Evolutionary conservation across 2,797 vertebrate species (phyloP).

Genomic region (Hafferia zeledoni): DNA sequence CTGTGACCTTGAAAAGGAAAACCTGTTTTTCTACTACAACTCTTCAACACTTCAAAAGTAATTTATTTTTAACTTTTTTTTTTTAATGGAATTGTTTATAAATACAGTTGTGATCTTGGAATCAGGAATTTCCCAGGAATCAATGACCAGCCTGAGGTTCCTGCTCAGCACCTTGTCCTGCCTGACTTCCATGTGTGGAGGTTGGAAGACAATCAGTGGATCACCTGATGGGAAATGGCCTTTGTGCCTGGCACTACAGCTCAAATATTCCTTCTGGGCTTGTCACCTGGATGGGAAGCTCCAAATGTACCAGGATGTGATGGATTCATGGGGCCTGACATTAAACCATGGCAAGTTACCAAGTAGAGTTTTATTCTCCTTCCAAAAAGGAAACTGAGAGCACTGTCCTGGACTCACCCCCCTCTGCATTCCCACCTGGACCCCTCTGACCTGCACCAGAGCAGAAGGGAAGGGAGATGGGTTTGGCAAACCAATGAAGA

Average conservation of each 20-base stretch:
- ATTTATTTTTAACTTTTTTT: neutral
- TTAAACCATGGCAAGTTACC: neutral
- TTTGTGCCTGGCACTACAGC: neutral
- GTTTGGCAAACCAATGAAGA: neutral
- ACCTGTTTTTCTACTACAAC: neutral
- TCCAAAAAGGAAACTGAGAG: neutral
- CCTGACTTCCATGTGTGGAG: neutral
- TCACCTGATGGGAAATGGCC: neutral
- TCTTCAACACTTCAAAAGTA: neutral
- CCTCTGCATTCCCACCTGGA: neutral
- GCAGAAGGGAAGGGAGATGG: neutral
- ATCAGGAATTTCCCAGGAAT: neutral
- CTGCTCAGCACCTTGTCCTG: neutral
- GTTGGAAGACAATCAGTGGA: rapidly evolving
- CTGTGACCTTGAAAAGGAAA: neutral
- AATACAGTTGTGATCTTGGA: neutral
- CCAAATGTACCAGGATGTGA: neutral
- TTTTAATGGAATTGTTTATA: neutral
- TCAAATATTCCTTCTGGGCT: neutral
- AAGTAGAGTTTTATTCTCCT: neutral
- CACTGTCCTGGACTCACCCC: neutral
- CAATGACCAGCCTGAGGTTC: neutral
- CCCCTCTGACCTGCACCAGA: rapidly evolving
- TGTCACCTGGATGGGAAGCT: neutral
- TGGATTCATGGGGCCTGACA: neutral